Evolutionary conservation across 2,113 vertebrate genomes (phyloP).

Genomic region (Probosciger aterrimus): DNA sequence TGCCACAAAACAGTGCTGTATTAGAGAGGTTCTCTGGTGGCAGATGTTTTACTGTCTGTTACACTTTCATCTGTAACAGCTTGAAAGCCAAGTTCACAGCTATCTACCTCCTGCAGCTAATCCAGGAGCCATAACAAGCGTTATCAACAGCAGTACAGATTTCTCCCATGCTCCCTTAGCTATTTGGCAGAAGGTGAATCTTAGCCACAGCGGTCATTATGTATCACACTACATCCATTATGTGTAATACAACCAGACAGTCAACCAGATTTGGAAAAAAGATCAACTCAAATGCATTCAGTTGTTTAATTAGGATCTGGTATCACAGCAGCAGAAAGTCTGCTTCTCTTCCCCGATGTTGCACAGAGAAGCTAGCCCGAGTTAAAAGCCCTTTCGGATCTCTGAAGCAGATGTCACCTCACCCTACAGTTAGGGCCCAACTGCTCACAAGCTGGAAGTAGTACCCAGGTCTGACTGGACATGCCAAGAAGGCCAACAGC

Average conservation of each 20-base stretch:
- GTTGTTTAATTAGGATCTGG: background rate
- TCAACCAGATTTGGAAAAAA: background rate
- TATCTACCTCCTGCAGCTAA: background rate
- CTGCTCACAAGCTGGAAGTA: background rate
- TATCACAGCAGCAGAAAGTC: background rate
- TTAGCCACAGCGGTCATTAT: background rate
- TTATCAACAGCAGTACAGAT: background rate
- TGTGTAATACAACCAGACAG: background rate
- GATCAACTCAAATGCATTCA: background rate
- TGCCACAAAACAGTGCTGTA: background rate
- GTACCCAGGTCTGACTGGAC: background rate
- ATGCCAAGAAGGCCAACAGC: background rate
- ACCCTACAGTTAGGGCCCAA: background rate
- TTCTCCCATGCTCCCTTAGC: background rate
- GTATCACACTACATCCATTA: background rate
- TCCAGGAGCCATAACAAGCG: background rate
- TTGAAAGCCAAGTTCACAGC: background rate
- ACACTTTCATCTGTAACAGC: background rate
- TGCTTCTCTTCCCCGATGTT: background rate
- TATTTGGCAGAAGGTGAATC: background rate
- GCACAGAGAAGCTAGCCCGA: background rate
- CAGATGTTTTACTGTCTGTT: background rate
- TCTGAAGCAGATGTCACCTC: background rate
- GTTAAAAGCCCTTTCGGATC: background rate
- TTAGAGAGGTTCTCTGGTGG: background rate